Conservation (phyloP, 2,797 vertebrate species). For the Poeciliopsis turneri region DNA sequence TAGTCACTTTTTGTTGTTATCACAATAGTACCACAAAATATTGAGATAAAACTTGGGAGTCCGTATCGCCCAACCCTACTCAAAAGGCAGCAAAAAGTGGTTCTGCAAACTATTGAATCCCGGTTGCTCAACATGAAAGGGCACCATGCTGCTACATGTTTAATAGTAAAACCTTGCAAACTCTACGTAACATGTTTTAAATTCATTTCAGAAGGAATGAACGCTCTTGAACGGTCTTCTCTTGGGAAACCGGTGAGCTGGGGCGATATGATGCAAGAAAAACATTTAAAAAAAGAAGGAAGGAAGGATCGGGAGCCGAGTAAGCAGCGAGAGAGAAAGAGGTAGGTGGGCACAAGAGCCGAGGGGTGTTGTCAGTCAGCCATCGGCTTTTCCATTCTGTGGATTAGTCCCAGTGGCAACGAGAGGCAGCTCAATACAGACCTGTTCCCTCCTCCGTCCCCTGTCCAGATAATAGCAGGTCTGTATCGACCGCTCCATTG, state of each 20-base stretch:
- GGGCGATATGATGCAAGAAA: background rate
- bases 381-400: constrained; percentile 72
- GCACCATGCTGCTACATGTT: background rate
- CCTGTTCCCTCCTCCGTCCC: constrained; percentile 56
- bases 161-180: background rate
- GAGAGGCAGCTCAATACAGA: constrained; percentile 69
- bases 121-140: background rate
- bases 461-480: constrained; percentile 71
- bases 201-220: background rate
- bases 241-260: constrained; percentile 2
- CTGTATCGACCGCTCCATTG: constrained; percentile 64
- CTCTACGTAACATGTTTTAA: background rate
- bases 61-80: background rate
- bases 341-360: constrained; percentile 38
- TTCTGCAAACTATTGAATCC: background rate
- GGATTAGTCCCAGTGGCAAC: constrained; percentile 66
- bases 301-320: background rate
- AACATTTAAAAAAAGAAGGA: background rate
- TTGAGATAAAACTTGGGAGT: too few relatives aligned
- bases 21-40: too few relatives aligned
- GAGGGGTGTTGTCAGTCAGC: constrained; percentile 69
- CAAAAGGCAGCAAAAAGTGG: background rate
- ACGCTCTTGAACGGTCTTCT: background rate
- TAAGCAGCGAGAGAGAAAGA: constrained; percentile 40
- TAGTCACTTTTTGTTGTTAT: too few relatives aligned